Base-by-base conservation (phyloP, 2,888 invertebrate species). In the Crossocerus cetratus region DNA sequence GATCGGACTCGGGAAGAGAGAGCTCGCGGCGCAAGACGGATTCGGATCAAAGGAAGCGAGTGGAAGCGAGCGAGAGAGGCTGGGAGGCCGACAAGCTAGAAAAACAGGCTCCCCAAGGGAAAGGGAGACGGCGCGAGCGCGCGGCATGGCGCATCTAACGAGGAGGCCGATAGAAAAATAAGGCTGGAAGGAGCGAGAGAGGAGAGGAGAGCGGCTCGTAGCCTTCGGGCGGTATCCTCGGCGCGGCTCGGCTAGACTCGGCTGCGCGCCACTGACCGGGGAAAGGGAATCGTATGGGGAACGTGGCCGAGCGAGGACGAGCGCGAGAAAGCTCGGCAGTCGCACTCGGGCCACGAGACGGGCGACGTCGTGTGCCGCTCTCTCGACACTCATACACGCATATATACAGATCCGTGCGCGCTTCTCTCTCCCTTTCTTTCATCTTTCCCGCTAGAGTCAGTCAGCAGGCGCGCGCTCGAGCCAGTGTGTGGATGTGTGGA, bases 281-380 rank as follows among this genome's bases (percentile, higher is more conserved):
- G 76, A 71, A 76, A 75, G 77, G 75, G 76, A 76, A 82, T 80
- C 32, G 32, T 78, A 81, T 74, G 74, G 77, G 83, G 84, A 83
- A 85, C 85, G 86, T 80, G 85, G 82, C 86, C 83, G 79, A 83
- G 85, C 71, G 85, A 86, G 86, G 84, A 86, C 86, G 86, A 84
- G 82, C 80, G 82, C 80, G 84, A 49, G n/a, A 16, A 16, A 16
- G n/a, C 49, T 49, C 49, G 83, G 84, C 85, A 88, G 88, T 87
- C 86, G 81, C 74, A 76, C 74, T 72, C 78, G 78, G 78, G 62
- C 76, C 78, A 80, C 72, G 79, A 68, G 65, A 60, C 62, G 69
- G 43, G 68, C 60, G 55, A 69, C 59, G 64, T 61, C 56, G 68
- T 71, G 42, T 54, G 65, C 42, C 55, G 20, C 16, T 18, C 70